Base-by-base conservation (phyloP, 2,113 vertebrate genomes). In the Onychostruthus taczanowskii region DNA sequence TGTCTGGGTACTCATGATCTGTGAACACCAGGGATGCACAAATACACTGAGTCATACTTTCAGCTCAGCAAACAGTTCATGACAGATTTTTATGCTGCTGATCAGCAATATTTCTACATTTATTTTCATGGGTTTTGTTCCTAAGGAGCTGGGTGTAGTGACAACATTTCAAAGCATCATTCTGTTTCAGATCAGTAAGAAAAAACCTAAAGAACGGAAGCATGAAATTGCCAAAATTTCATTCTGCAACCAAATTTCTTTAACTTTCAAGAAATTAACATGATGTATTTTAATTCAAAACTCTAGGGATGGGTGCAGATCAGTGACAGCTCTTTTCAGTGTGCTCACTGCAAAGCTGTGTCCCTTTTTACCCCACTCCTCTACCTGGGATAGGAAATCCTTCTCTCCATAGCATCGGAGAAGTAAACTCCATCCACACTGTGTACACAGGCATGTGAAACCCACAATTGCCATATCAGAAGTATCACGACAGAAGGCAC, bases 401-500 rank as follows among this genome's bases (percentile, higher is more conserved):
- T 33, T 56, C 19, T 66, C 37, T 66, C 43, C 2, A 1, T 4
- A 56, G 8, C 22, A 26, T 0, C 46, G 17, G 13, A 75, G 16
- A 17, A 43, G 19, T 12, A 0, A 0, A 23, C 21, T 76, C 49
- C 20, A n/a, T 23, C 41, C 26, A 35, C 26, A 12, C 21, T 27
- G 24, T 9, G 30, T 27, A 52, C 17, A 46, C 9, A 58, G 43
- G 8, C 12, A 18, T 0, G 4, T 31, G 64, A 92, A 91, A 47
- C 9, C 16, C 35, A 37, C 26, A 73, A n/a, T 10, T 55, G 35
- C 23, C 5, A 2, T 4, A 6, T 26, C 39, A 31, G 2, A 58
- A 43, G 28, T 12, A 6, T 17, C 49, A 22, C 11, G 10, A 43
- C 27, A 84, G 53, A 82, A 87, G 27, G 61, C 43, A 53, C 5